phyloP scores from a whole-genome alignment of 2,888 invertebrate species.

The Plutella xylostella region DNA sequence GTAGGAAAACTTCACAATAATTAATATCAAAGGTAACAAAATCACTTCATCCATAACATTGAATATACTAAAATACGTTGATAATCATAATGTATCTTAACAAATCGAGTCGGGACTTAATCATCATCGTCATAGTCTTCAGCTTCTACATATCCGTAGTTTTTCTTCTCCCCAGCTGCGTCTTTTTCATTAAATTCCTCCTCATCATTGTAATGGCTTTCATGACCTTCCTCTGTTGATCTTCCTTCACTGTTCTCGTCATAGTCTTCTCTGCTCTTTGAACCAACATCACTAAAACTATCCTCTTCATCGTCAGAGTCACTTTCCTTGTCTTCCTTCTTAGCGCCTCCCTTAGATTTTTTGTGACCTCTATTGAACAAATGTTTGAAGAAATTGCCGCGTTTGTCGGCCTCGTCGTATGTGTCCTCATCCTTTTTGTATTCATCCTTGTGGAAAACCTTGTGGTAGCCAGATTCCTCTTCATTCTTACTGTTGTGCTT shows the following conservation, averaged over 20 bases:
- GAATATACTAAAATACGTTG: conserved; percentile 22
- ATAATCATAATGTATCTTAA: conserved; percentile 23
- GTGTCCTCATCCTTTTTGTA: conserved; percentile 82
- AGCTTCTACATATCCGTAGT: conserved; percentile 41
- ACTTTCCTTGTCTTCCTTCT: conserved; percentile 66
- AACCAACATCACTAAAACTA: conserved; percentile 68
- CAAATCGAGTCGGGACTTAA: too few species aligned
- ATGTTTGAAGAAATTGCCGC: conserved; percentile 75
- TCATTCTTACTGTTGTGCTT: conserved; percentile 76
- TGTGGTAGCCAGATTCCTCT: conserved; percentile 78
- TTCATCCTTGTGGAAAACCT: conserved; percentile 81
- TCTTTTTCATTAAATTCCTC: conserved; percentile 66
- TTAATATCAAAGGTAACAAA: conserved; percentile 59
- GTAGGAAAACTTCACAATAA: conserved; percentile 38
- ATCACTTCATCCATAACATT: conserved; percentile 17
- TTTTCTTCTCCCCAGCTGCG: conserved; percentile 61
- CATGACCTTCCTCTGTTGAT: conserved; percentile 67
- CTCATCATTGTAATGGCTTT: conserved; percentile 64
- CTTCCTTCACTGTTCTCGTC: conserved; percentile 66
- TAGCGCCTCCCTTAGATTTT: conserved; percentile 64
- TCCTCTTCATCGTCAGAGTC: conserved; percentile 63
- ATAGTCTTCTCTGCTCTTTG: conserved; percentile 67
- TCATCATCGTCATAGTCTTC: conserved; percentile 26
- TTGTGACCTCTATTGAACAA: conserved; percentile 68
- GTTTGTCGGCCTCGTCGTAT: conserved; percentile 78